phyloP scores from a whole-genome alignment of 2,113 vertebrate species.

The Microtus ochrogaster region DNA sequence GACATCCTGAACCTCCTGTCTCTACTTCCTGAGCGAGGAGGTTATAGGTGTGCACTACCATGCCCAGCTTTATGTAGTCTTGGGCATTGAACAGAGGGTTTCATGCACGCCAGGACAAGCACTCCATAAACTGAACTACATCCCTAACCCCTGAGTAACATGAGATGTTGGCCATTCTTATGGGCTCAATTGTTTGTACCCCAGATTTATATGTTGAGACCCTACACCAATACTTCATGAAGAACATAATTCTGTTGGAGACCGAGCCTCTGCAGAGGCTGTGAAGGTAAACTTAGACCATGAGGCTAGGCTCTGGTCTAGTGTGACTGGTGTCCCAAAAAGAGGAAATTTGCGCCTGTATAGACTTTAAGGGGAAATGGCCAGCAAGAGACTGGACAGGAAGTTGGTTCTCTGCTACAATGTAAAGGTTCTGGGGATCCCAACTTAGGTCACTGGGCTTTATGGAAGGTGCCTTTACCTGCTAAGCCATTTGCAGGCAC shows the following conservation, averaged over 20 bases:
- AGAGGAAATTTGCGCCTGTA: neutral
- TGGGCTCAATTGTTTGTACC: neutral
- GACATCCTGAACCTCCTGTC: neutral
- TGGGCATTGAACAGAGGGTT: neutral
- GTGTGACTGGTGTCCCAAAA: neutral
- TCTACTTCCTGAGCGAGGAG: neutral
- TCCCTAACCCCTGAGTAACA: neutral
- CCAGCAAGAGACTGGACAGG: neutral
- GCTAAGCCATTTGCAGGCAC: neutral
- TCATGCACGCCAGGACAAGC: no score
- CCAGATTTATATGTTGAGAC: neutral
- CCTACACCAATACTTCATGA: neutral
- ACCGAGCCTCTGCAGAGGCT: neutral
- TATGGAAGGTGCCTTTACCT: neutral
- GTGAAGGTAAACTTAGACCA: neutral
- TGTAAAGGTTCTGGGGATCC: neutral
- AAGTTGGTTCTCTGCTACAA: neutral
- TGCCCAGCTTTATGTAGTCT: neutral
- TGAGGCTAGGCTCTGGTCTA: neutral
- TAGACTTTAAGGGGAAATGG: neutral
- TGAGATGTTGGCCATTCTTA: neutral
- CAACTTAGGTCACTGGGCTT: neutral
- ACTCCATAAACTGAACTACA: no score
- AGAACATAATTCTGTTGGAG: neutral
- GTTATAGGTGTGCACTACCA: neutral